Conservation (phyloP, 92 coral and sea anemone genomes). For the Meandrina meandrites region DNA sequence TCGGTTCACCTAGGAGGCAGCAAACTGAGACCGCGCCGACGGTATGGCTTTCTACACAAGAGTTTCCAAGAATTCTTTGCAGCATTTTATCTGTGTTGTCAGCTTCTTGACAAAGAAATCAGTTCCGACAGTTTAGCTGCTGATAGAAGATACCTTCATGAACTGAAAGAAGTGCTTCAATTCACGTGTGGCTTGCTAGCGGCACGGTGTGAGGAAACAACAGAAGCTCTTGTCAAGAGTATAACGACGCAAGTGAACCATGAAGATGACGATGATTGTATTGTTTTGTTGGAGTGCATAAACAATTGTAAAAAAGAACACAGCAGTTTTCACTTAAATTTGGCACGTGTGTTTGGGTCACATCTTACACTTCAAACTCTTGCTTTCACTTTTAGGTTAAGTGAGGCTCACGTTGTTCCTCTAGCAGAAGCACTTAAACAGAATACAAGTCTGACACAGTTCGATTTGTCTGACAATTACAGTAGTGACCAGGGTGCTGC, state of each 20-base stretch:
- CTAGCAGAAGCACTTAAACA: no score
- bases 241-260: background rate
- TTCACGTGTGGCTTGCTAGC: background rate
- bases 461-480: no score
- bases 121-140: background rate
- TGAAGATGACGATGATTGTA: no score
- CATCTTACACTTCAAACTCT: background rate
- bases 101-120: background rate
- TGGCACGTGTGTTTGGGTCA: no score
- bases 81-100: background rate
- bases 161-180: background rate
- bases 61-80: background rate
- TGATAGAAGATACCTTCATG: background rate
- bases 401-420: no score
- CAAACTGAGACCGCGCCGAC: background rate
- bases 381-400: no score
- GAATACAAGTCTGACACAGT: no score
- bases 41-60: background rate
- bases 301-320: background rate
- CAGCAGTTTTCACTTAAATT: background rate
- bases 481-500: no score
- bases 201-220: background rate
- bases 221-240: background rate
- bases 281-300: no score
- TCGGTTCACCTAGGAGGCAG: background rate